Evolutionary conservation across 1,140 invertebrate genomes (phyloP), one percentile per base, ranked within the genome.

Genomic region (Drosophila repletoides): DNA sequence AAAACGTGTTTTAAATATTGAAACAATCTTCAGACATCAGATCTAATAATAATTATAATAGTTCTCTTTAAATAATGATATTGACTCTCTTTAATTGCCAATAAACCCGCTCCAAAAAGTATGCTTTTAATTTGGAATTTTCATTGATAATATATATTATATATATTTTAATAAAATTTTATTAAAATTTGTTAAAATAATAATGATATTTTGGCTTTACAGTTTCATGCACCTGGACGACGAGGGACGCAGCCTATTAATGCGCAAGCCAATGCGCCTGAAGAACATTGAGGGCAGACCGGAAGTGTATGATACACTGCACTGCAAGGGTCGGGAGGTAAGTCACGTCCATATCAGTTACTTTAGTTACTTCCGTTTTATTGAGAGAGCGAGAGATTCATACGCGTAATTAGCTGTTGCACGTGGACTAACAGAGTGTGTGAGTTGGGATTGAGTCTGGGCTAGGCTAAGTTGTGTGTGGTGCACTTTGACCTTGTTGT

Each of bases 301-400:
- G 6, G 93, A 93, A 66, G 92, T 92, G 1, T 93, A 93, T 63
- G 93, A 94, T 79, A 92, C 92, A 10, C 76, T 94, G 56, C 92
- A 94, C 79, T 77, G 91, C 9, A 92, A 91, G 72, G 91, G 91
- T 49, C 90, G 88, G 1, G 92, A 93, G 91, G 93, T 93, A 88
- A 90, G 80, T 86, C 79, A 79, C 74, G 70, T 79, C 48, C 64
- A 10, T 7, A 9, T 17, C 36, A 56, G 19, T 38, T 58, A 49
- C 43, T 34, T 22, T 2, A 10, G n/a, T 9, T 36, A 53, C 36
- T 22, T 43, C 28, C 56, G n/a, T n/a, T n/a, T n/a, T n/a, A n/a
- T n/a, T n/a, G n/a, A n/a, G n/a, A n/a, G n/a, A n/a, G n/a, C n/a
- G n/a, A n/a, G n/a, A n/a, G n/a, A n/a, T n/a, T n/a, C n/a, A n/a